Evolutionary conservation across 2,113 vertebrate species (phyloP).

Genomic region (Rhadina sibilatrix): DNA sequence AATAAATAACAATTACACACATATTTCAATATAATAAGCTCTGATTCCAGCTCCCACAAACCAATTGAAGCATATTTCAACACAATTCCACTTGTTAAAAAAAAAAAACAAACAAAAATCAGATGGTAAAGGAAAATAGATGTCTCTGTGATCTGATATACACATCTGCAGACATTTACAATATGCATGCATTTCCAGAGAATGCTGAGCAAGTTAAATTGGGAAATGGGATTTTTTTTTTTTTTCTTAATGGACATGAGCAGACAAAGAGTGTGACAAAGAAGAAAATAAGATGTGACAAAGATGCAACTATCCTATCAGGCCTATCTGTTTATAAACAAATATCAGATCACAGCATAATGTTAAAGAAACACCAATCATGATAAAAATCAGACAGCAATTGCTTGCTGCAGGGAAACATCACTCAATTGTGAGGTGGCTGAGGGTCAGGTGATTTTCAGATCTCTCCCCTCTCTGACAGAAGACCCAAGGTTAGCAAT

Average conservation of each 20-base stretch:
- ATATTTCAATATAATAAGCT: constrained; percentile 28
- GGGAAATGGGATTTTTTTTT: background rate
- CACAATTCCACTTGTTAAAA: constrained; percentile 58
- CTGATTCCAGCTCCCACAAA: constrained; percentile 34
- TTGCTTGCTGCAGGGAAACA: background rate
- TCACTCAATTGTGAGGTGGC: background rate
- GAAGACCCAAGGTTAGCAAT: background rate
- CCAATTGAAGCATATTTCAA: constrained; percentile 32
- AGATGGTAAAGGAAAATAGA: constrained; percentile 65
- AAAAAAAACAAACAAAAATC: constrained; percentile 44
- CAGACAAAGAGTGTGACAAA: background rate
- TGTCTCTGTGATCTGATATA: constrained; percentile 54
- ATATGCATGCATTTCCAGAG: constrained; percentile 49
- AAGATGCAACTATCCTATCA: background rate
- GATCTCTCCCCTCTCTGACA: background rate
- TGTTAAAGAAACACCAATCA: background rate
- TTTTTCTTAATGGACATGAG: background rate
- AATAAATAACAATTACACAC: constrained; percentile 21
- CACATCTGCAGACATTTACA: constrained; percentile 63
- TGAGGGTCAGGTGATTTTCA: background rate
- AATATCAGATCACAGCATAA: background rate
- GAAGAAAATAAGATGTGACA: background rate
- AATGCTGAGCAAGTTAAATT: constrained; percentile 13
- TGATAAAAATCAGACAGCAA: background rate
- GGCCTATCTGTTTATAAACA: background rate